phyloP scores from a whole-genome alignment of 2,888 invertebrate species.

The Lasius platythorax region DNA sequence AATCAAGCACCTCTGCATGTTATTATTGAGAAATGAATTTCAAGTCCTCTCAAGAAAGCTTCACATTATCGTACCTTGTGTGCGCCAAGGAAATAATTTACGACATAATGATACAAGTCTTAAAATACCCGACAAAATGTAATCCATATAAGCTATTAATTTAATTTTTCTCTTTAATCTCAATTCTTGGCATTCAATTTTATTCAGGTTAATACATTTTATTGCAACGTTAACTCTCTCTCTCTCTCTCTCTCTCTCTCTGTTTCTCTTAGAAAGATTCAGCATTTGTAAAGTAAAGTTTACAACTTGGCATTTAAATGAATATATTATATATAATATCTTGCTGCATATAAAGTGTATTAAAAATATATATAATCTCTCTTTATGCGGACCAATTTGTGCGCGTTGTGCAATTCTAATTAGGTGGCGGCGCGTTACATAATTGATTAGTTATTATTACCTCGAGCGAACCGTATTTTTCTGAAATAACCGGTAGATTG shows the following conservation, averaged over 20 bases:
- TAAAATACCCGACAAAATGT: background rate
- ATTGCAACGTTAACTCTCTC: background rate
- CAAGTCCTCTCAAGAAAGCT: background rate
- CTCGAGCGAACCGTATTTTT: slow-evolving; percentile 41
- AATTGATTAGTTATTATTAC: slow-evolving; percentile 43
- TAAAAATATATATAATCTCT: background rate
- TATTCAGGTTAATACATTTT: background rate
- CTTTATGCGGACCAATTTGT: background rate
- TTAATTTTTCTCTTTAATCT: too few relatives aligned
- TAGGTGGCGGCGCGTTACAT: slow-evolving; percentile 21
- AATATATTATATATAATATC: background rate
- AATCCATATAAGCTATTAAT: too few relatives aligned
- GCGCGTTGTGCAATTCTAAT: slow-evolving; percentile 30
- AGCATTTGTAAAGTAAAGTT: background rate
- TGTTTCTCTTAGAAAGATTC: background rate
- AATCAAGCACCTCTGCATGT: background rate
- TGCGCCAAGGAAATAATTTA: background rate
- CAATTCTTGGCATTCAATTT: background rate
- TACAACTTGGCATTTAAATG: background rate
- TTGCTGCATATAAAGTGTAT: background rate
- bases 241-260: background rate
- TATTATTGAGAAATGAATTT: background rate
- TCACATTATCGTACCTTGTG: background rate
- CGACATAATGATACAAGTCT: background rate
- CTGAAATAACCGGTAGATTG: slow-evolving; percentile 19